Conservation (phyloP, 2,888 invertebrate species). For the Thera britannica region DNA sequence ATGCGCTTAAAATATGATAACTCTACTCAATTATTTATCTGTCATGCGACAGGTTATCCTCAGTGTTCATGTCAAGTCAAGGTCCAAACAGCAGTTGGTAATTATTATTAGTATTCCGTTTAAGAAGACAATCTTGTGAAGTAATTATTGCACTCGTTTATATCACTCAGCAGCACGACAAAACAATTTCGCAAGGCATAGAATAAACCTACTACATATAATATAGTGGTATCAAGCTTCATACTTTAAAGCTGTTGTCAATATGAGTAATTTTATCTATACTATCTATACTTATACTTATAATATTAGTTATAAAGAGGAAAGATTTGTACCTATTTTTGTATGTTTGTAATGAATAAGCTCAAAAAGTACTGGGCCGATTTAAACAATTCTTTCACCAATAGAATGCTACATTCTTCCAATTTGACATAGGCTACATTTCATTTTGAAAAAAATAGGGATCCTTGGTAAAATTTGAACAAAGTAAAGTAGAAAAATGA, state of each 20-base stretch:
- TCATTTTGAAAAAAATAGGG: too few relatives aligned
- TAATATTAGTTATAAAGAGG: too few relatives aligned
- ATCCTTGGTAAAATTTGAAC: too few relatives aligned
- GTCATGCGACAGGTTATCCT: constrained; percentile 34
- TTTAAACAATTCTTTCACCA: too few relatives aligned
- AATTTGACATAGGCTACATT: too few relatives aligned
- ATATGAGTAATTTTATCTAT: too few relatives aligned
- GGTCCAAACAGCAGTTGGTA: constrained; percentile 31
- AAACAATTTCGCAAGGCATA: background rate
- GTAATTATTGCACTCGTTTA: background rate
- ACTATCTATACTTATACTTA: too few relatives aligned
- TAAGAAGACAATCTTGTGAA: background rate
- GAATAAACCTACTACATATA: background rate
- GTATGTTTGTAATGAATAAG: too few relatives aligned
- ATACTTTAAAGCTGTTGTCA: background rate
- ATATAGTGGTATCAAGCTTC: background rate
- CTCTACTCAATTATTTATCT: constrained; percentile 16
- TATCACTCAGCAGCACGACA: background rate
- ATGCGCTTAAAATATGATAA: background rate
- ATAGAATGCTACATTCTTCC: too few relatives aligned
- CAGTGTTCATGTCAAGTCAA: constrained; percentile 36
- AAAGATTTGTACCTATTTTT: too few relatives aligned
- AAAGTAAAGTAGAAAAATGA: too few relatives aligned
- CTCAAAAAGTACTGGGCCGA: too few relatives aligned
- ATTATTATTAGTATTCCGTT: constrained; percentile 14